These are phyloP conservation scores for Euphonia xanthogaster DNA, from an alignment of 2,797 vertebrate species.

Conservation along the genomic window DNA sequence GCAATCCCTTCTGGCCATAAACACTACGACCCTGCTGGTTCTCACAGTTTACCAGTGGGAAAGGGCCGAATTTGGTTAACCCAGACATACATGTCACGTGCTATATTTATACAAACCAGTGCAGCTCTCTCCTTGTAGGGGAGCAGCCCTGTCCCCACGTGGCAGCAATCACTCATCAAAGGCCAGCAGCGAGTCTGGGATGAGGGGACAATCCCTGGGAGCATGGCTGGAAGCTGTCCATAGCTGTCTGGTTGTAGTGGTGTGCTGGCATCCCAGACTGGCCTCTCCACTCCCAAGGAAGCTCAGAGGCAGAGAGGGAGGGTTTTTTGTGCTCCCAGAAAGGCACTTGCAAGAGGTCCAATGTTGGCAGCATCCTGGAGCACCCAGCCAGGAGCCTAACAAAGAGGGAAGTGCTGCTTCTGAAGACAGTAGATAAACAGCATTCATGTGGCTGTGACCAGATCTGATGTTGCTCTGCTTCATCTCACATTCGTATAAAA, in stretches of 20 bases:
- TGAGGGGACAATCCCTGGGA: background rate
- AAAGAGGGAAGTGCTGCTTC: background rate
- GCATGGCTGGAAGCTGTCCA: background rate
- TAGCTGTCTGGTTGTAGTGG: background rate
- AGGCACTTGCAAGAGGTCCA: background rate
- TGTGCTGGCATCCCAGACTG: background rate
- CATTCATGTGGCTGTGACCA: background rate
- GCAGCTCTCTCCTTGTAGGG: background rate
- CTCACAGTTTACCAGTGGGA: constrained; percentile 14
- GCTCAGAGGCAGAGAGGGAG: background rate
- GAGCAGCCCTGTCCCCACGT: background rate
- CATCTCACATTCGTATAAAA: background rate
- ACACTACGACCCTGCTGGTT: background rate
- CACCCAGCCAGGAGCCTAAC: accelerated
- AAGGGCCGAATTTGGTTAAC: constrained; percentile 15
- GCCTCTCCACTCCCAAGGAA: background rate
- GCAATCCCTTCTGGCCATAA: background rate
- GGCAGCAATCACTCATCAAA: background rate
- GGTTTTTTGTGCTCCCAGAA: background rate
- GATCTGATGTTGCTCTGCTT: background rate
- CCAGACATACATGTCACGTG: background rate
- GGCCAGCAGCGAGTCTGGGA: background rate
- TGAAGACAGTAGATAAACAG: background rate
- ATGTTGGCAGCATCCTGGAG: background rate
- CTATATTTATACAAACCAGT: constrained; percentile 27